Base-by-base conservation (phyloP, 1,140 invertebrate genomes). In the Drosophila kanapiae region DNA sequence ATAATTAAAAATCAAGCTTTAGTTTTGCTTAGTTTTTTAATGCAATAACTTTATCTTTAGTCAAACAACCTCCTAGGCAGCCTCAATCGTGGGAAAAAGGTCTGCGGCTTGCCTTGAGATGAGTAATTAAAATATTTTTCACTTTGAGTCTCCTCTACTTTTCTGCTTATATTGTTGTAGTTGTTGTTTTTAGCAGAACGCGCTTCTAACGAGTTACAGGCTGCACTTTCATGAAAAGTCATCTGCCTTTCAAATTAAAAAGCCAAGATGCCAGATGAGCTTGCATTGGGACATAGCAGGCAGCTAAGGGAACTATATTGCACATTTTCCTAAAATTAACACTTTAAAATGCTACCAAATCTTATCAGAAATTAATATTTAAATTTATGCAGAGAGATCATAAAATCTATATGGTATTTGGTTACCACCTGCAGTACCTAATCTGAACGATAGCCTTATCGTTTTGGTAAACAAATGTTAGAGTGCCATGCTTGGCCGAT, bases 61-160 rank as follows among this genome's bases (percentile, higher is more conserved):
- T 9, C 2, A 1, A 1, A 8, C 10, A 29, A 18, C 13, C 23
- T 18, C 4, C 14, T 38, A 27, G 40, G 33, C 37, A 38, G 11
- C 69, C 7, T 63, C 59, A 74, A 64, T 64, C 40, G 37, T 3
- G 11, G 23, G 43, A 47, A 63, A 29, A 57, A 23, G 54, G 16
- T 42, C 29, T 51, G 42, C 16, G 35, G 35, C 37, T 53, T 53
- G 63, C 61, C 78, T 81, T 67, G 82, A 65, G 91, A 82, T 80
- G 90, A 90, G 91, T 91, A 91, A 91, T 91, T 91, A 91, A 91
- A 91, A 91, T 78, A 91, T 91, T 91, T 91, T 82, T 88, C 75
- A 81, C 75, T 82, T 85, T 76, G 78, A 64, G 38, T 75, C 80
- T 79, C 54, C 62, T 61, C 63, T 74, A 48, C 69, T 71, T 53